Evolutionary conservation across 2,888 invertebrate species (phyloP).

Genomic region (Pterostichus madidus): DNA sequence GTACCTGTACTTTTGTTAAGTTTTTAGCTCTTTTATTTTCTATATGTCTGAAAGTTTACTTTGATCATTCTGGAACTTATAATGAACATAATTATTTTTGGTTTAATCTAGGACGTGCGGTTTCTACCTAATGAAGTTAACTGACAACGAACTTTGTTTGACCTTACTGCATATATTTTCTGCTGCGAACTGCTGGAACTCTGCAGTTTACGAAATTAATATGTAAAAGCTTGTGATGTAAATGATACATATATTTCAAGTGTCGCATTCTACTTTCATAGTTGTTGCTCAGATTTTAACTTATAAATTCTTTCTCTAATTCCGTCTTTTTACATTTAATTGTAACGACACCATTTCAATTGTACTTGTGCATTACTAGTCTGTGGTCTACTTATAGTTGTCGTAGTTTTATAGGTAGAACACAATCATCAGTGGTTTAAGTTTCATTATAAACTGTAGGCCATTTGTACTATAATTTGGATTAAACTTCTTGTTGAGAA

Average conservation of each 20-base stretch:
- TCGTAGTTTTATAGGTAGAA: no score
- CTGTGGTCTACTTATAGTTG: no score
- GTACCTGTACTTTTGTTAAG: not conserved
- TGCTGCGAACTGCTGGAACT: not conserved
- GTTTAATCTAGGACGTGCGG: conserved; percentile 53
- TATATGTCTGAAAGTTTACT: conserved; percentile 31
- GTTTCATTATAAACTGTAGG: no score
- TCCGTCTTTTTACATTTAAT: not conserved
- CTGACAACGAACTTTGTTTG: conserved; percentile 54
- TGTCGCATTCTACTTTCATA: conserved; percentile 28
- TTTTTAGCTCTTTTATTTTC: conserved; percentile 1
- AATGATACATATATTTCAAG: conserved; percentile 43
- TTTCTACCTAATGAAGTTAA: conserved; percentile 39
- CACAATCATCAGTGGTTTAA: no score
- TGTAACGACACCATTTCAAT: no score
- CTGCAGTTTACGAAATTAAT: conserved; percentile 40
- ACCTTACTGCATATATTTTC: conserved; percentile 53
- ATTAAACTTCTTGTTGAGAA: no score
- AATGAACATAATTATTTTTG: conserved; percentile 58
- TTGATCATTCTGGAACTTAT: conserved; percentile 47
- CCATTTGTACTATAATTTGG: no score
- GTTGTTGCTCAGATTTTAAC: not conserved
- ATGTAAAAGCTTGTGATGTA: conserved; percentile 39
- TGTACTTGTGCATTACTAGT: no score
- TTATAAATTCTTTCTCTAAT: conserved; percentile 15